Conservation (phyloP, 1,140 invertebrate species). For the Platorchestia sp. region DNA sequence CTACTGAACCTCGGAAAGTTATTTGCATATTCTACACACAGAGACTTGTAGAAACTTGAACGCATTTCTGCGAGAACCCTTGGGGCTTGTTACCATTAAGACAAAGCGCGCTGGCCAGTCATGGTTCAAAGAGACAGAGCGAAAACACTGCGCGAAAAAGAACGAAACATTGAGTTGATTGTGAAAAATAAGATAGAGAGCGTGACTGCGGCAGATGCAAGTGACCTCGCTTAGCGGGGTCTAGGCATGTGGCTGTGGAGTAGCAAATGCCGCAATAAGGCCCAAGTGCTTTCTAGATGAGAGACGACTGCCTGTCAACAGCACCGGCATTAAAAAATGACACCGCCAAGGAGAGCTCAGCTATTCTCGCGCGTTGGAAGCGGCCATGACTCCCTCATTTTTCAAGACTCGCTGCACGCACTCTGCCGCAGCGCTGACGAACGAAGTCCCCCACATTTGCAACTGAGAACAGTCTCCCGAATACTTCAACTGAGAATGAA, state of each 20-base stretch:
- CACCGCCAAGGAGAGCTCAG: neutral
- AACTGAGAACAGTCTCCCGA: neutral
- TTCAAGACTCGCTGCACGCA: neutral
- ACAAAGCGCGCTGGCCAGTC: neutral
- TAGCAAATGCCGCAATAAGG: constrained; percentile 34
- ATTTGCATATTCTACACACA: neutral
- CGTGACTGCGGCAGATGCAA: neutral
- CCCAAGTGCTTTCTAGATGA: constrained; percentile 42
- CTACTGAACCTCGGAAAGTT: neutral
- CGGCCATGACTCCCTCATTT: constrained; percentile 32
- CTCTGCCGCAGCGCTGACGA: neutral
- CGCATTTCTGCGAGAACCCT: neutral
- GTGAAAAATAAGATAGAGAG: neutral
- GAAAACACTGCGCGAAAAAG: neutral
- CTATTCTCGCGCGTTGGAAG: constrained; percentile 26
- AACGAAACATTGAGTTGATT: neutral
- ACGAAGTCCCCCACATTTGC: no score
- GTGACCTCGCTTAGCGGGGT: neutral
- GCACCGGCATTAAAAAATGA: constrained; percentile 55
- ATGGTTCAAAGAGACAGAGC: neutral
- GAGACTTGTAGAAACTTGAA: neutral
- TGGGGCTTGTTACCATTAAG: neutral
- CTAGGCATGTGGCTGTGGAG: neutral
- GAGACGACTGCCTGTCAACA: constrained; percentile 51
- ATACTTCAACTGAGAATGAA: neutral